These are phyloP conservation scores for Arrhamphus sclerolepis DNA, from an alignment of 2,797 vertebrate species.

Conservation along the genomic window DNA sequence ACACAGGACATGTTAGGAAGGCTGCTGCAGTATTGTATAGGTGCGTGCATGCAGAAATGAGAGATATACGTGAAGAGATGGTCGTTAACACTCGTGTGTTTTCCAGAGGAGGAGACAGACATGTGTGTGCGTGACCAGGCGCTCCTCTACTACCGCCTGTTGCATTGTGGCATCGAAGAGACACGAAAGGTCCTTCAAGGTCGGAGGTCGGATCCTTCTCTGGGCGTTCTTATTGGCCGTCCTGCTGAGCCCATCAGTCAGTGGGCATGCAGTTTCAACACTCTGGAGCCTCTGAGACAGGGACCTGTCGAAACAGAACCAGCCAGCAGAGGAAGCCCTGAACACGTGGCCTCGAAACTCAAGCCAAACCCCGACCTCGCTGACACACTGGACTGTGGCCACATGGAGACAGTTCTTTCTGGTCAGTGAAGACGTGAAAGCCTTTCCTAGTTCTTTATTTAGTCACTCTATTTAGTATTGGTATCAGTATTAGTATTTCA, in stretches of 20 bases:
- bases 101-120: constrained; percentile 90
- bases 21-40: constrained; percentile 89
- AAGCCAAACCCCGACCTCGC: constrained; percentile 39
- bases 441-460: background rate
- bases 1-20: constrained; percentile 93
- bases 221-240: constrained; percentile 87
- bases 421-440: constrained; percentile 47
- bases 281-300: constrained; percentile 83
- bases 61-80: background rate
- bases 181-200: constrained; percentile 83
- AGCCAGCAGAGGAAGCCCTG: constrained; percentile 52
- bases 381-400: constrained; percentile 31
- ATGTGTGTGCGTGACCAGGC: constrained; percentile 92
- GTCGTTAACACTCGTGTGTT: constrained; percentile 1
- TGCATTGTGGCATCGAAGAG: constrained; percentile 85
- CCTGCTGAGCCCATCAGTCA: constrained; percentile 82
- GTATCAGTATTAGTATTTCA: background rate
- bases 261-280: constrained; percentile 90
- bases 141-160: constrained; percentile 91
- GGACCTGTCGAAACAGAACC: constrained; percentile 66
- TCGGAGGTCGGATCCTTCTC: constrained; percentile 89
- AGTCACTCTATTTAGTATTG: no score
- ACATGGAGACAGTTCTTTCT: constrained; percentile 8
- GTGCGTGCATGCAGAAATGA: constrained; percentile 44
- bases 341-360: constrained; percentile 40